Evolutionary conservation across 2,113 vertebrate genomes (phyloP).

Genomic region (Ellobius talpinus): DNA sequence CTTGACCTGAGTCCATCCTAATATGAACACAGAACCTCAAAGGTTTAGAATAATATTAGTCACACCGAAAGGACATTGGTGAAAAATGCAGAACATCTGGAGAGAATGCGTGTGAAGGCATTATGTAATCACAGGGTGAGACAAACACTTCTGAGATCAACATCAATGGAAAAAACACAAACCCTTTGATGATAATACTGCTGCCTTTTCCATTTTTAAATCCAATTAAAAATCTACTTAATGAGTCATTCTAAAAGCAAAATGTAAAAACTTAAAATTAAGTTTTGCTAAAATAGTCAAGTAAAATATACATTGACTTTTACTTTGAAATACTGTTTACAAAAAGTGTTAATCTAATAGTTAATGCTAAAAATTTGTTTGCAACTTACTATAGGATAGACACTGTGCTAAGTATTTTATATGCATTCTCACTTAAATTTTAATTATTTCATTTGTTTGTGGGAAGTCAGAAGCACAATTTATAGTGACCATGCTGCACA

Average conservation of each 20-base stretch:
- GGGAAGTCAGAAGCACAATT: background rate
- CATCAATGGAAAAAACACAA: constrained; percentile 30
- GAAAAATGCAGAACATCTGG: constrained; percentile 7
- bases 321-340: constrained; percentile 55
- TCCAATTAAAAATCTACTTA: constrained; percentile 51
- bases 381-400: background rate
- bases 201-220: constrained; percentile 51
- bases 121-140: constrained; percentile 33
- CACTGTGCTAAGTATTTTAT: background rate
- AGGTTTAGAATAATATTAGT: constrained; percentile 39
- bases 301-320: constrained; percentile 58
- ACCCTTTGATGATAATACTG: constrained; percentile 59
- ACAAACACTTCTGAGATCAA: constrained; percentile 55
- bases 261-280: constrained; percentile 45
- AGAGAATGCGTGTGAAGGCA: background rate
- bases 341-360: constrained; percentile 48
- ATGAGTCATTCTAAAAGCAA: constrained; percentile 23
- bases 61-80: constrained; percentile 15
- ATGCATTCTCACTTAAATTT: constrained; percentile 57
- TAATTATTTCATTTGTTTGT: constrained; percentile 29
- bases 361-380: constrained; percentile 40
- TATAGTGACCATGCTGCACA: background rate
- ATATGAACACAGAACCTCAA: constrained; percentile 48
- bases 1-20: background rate
- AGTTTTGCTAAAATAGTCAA: constrained; percentile 59